A percentile compares a stretch with the other conserved stretches of the same genome.
These are phyloP conservation scores for Scaeva pyrastri DNA, from an alignment of 2,888 invertebrate genomes.

Conservation along the genomic window DNA sequence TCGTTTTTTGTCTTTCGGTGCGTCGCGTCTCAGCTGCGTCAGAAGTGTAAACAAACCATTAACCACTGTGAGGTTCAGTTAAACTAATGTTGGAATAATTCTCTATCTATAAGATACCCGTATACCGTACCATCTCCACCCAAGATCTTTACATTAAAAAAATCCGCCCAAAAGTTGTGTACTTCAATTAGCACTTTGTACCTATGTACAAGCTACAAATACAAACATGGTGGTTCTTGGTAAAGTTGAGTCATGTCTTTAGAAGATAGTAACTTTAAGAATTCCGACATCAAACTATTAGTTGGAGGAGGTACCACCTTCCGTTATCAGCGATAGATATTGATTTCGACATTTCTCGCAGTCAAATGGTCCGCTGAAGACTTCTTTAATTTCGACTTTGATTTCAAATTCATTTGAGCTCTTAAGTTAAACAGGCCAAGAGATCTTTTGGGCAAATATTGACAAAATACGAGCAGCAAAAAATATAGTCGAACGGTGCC, in stretches of 20 bases:
- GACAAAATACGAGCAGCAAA: conserved; percentile 26
- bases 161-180: conserved; percentile 53
- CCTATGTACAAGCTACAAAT: background rate
- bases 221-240: background rate
- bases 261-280: conserved; percentile 21
- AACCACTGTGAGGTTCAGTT: conserved; percentile 61
- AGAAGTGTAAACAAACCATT: conserved; percentile 54
- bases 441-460: conserved; percentile 60
- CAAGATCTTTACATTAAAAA: conserved; percentile 38
- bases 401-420: conserved; percentile 14
- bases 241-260: background rate
- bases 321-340: conserved; percentile 36
- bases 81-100: conserved; percentile 49
- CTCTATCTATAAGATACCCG: conserved; percentile 32
- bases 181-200: conserved; percentile 67
- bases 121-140: conserved; percentile 31
- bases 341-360: conserved; percentile 35
- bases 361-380: background rate
- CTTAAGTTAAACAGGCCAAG: conserved; percentile 29
- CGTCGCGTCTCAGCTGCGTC: background rate
- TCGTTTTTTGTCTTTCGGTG: conserved; percentile 9
- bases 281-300: conserved; percentile 43
- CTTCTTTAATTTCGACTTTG: conserved; percentile 34
- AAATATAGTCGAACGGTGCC: background rate
- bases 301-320: conserved; percentile 8